phyloP scores from a whole-genome alignment of 2,888 invertebrate species.

The Gandaritis pyraliata region DNA sequence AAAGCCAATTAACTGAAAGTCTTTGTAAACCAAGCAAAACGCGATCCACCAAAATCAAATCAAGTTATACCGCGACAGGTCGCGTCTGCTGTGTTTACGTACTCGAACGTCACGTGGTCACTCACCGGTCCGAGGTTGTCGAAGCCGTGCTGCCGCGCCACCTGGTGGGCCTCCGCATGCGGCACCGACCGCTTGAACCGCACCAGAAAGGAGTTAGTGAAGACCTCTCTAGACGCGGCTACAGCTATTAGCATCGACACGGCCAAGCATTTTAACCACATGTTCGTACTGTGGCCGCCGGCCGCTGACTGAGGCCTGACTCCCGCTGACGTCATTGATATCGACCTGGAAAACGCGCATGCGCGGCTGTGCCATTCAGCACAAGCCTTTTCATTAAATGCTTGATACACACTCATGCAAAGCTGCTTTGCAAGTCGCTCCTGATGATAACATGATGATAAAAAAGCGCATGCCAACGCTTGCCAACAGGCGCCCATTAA shows the following conservation, averaged over 20 bases:
- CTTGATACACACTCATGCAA: constrained; percentile 38
- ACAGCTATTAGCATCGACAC: constrained; percentile 72
- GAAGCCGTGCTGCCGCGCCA: constrained; percentile 96
- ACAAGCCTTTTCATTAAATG: constrained; percentile 60
- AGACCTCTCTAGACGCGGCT: constrained; percentile 87
- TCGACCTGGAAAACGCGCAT: constrained; percentile 73
- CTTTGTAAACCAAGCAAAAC: constrained; percentile 13
- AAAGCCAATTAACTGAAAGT: constrained; percentile 38
- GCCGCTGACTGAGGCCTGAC: constrained; percentile 75
- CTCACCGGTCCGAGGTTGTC: constrained; percentile 97
- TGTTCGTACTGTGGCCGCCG: constrained; percentile 71
- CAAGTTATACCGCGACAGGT: constrained; percentile 2
- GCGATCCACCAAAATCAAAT: constrained; percentile 14
- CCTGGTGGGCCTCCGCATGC: constrained; percentile 89
- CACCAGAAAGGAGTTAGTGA: constrained; percentile 98
- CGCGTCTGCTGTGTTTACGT: constrained; percentile 68
- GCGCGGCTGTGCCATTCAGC: constrained; percentile 62
- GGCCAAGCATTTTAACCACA: constrained; percentile 79
- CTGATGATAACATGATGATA: neutral
- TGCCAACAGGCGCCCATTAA: neutral
- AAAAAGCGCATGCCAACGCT: neutral
- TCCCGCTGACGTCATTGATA: constrained; percentile 77
- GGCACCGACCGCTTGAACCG: constrained; percentile 92
- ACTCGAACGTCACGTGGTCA: constrained; percentile 74
- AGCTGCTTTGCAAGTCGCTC: constrained; percentile 3